Conservation (phyloP, 2,888 invertebrate species). For the Trachelus stipa region DNA sequence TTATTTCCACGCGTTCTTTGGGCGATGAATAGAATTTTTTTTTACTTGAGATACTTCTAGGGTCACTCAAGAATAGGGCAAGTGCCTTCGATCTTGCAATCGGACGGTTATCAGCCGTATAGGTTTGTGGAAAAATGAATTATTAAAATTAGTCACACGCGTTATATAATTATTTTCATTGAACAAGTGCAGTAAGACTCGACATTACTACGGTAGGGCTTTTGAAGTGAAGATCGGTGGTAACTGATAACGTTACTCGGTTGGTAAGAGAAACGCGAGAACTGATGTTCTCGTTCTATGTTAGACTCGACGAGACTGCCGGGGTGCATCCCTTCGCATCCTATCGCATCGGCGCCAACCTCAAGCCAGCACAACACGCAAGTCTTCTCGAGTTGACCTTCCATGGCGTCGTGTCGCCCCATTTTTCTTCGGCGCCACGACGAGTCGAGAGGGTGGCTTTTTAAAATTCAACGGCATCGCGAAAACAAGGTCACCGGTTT, state of each 20-base stretch:
- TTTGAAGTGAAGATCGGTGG: not conserved
- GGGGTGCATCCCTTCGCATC: conserved; percentile 42
- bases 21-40: not conserved
- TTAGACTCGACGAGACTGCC: conserved; percentile 41
- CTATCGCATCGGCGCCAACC: conserved; percentile 43
- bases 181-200: not conserved
- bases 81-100: not conserved
- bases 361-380: conserved; percentile 31
- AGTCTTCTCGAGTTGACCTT: conserved; percentile 33
- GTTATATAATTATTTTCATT: not conserved
- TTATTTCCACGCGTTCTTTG: not conserved
- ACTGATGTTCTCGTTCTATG: conserved; percentile 26
- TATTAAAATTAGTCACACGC: not conserved
- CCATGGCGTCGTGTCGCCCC: conserved; percentile 9
- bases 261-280: conserved; percentile 16
- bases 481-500: not conserved
- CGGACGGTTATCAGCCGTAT: not conserved
- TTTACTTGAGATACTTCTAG: not conserved
- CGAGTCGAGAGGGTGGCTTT: not conserved
- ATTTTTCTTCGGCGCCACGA: not conserved
- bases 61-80: not conserved
- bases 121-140: not conserved
- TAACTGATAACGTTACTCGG: conserved; percentile 4
- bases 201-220: conserved; percentile 4
- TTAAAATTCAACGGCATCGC: not conserved